Base-by-base conservation (phyloP, 2,113 vertebrate genomes). In the Symphodus melops region DNA sequence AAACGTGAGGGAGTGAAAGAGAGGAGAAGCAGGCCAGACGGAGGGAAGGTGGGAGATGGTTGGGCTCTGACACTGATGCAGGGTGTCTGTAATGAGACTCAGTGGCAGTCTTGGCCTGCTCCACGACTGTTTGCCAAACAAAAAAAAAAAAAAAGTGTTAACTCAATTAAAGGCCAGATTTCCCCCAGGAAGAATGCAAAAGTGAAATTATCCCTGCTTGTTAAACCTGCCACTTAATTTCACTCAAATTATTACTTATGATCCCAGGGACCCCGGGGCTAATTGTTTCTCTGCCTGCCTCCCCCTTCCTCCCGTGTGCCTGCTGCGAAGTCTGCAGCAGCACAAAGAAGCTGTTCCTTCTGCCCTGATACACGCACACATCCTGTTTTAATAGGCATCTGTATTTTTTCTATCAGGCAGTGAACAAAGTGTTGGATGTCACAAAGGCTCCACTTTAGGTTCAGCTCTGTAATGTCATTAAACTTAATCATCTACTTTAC, bases 141-240 rank as follows among this genome's bases (percentile, higher is more conserved):
- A 85, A 91, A 89, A 89, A 82, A n/a, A n/a, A n/a, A n/a, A n/a
- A n/a, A 28, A 89, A 89, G 83, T 83, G 74, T 86, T 86, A 88
- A 93, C 90, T 89, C 92, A 93, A 94, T 94, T 94, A 92, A 91
- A 91, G 78, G 87, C 81, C 86, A 89, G 72, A 91, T 92, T 92
- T 92, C 91, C 90, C 90, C 75, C 81, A 75, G 90, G 92, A 93
- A 90, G 88, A 89, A 78, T 11, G 42, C 75, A 77, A 91, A 91
- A 87, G 86, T 91, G 87, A 93, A 92, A 93, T 91, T 75, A 92
- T 88, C 89, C 91, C 83, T 90, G 92, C 91, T 89, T 91, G 86
- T 93, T 94, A 93, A 93, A 93, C 86, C 91, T 94, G 91, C 89
- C 83, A 93, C 89, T 93, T 93, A 90, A 94, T 93, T 93, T 91